Conservation (phyloP, 2,797 vertebrate genomes). For the Pipistrellus pipistrellus region DNA sequence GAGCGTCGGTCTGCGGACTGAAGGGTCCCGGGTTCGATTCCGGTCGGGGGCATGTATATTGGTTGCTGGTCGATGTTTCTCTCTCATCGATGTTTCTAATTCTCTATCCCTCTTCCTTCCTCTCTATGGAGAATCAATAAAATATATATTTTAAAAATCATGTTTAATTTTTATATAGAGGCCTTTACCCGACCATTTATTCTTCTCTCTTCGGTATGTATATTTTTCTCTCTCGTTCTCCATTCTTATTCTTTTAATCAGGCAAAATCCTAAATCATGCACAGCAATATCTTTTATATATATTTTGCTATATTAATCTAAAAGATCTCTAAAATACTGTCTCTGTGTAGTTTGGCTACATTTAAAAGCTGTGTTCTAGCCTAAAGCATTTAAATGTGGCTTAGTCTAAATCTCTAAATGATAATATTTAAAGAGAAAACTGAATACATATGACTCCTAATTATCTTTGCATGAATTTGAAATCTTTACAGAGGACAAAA, state of each 20-base stretch:
- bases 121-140: too few species aligned
- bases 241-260: not conserved
- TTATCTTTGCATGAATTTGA: conserved; percentile 74
- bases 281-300: not conserved
- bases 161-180: not conserved
- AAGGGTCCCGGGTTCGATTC: too few species aligned
- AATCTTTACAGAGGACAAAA: conserved; percentile 60
- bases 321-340: conserved; percentile 61
- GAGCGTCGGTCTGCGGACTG: too few species aligned
- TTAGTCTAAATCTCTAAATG: conserved; percentile 71
- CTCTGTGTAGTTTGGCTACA: conserved; percentile 49
- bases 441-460: conserved; percentile 65
- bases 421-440: conserved; percentile 70
- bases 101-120: too few species aligned
- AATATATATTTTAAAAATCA: not conserved
- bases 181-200: not conserved
- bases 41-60: too few species aligned
- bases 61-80: too few species aligned
- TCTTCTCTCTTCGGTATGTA: not conserved
- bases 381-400: conserved; percentile 72
- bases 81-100: too few species aligned
- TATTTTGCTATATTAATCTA: conserved; percentile 42
- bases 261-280: not conserved
- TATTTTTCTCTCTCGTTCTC: not conserved
- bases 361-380: conserved; percentile 65